Evolutionary conservation across 1,140 invertebrate species (phyloP).

Genomic region (Muscidifurax raptorellus): DNA sequence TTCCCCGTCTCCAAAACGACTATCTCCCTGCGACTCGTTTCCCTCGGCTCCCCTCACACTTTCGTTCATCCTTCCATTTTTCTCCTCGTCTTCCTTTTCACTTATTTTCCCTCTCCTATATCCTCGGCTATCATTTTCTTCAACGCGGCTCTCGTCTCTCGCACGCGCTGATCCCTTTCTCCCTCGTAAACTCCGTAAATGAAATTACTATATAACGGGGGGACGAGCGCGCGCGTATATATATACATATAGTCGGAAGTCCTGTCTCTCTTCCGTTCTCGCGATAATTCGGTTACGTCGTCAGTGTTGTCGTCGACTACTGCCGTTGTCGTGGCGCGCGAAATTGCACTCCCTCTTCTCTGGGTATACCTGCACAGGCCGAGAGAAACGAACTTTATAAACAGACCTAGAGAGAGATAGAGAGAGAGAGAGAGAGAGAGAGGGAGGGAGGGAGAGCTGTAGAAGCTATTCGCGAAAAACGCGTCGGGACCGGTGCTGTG

Average conservation of each 20-base stretch:
- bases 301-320: constrained; percentile 47
- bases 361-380: not conserved
- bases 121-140: constrained; percentile 27
- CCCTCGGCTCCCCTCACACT: not conserved
- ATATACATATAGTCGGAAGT: constrained; percentile 54
- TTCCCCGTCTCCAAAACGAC: constrained; percentile 30
- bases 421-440: too few species aligned
- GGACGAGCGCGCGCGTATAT: constrained; percentile 14
- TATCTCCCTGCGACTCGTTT: constrained; percentile 30
- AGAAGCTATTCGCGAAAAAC: constrained; percentile 20
- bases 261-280: constrained; percentile 54
- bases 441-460: too few species aligned
- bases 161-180: constrained; percentile 29
- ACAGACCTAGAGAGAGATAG: not conserved
- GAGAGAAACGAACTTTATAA: constrained; percentile 37
- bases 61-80: not conserved
- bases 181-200: constrained; percentile 61
- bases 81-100: not conserved
- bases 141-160: not conserved
- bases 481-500: constrained; percentile 3
- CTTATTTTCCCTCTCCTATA: not conserved
- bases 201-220: constrained; percentile 61
- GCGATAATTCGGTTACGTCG: constrained; percentile 57
- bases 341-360: constrained; percentile 45
- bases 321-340: constrained; percentile 15